Evolutionary conservation across 2,888 invertebrate species (phyloP), one percentile per base, ranked within the genome.

Genomic region (Epinotia brunnichana): DNA sequence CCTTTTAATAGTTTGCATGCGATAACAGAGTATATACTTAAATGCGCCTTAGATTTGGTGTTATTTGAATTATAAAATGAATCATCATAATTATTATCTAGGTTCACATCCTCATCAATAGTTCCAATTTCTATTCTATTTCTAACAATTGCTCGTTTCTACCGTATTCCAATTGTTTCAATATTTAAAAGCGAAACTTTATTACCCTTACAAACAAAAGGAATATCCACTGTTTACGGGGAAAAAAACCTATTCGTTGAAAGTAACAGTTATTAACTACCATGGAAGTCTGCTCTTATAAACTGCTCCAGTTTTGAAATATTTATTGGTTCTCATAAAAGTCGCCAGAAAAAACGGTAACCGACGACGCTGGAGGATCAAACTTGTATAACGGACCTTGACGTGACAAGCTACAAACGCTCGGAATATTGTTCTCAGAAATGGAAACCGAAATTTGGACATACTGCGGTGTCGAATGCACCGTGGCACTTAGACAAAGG

Each of bases 241-340:
- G 85, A 81, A 85, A 84, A 85, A 77, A 78, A 81, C 76, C 78
- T 80, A 82, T 87, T 81, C 82, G 84, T 89, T 88, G 90, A 92
- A 91, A 91, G 91, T 90, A 91, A 92, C 92, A 90, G 90, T 89
- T 89, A 90, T 85, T 79, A 83, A 91, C 92, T 92, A 92, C 92
- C 78, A 88, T 84, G 82, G 92, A 87, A 92, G 92, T 90, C 82
- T 84, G 87, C 84, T 86, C 90, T 80, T 83, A 92, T 92, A 91
- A 92, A 90, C 81, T 89, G 90, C 83, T 86, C 88, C 83, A 90
- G 83, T 91, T 92, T 87, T 85, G 85, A 89, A 90, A 89, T 90
- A 89, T 92, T 92, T 92, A 92, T 91, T 90, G 79, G 83, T 84
- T 84, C 85, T 78, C 90, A 89, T 90, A 91, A 91, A 90, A 81